phyloP scores from a whole-genome alignment of 2,797 vertebrate species.

The Leptoclinus maculatus region DNA sequence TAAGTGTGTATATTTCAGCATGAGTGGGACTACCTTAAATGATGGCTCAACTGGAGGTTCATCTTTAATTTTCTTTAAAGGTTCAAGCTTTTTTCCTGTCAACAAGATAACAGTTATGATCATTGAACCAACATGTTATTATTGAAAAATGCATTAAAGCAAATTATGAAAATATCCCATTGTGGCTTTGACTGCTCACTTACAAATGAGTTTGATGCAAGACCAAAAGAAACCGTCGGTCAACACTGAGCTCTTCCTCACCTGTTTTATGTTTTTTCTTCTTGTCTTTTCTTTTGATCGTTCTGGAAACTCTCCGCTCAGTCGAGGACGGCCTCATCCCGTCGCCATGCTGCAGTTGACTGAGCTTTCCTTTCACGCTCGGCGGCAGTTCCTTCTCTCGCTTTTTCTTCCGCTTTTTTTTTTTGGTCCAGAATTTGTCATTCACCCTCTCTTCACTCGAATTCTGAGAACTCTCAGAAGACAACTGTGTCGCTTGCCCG shows the following conservation, averaged over 20 bases:
- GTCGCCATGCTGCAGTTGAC: constrained; percentile 70
- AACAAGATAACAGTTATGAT: constrained; percentile 53
- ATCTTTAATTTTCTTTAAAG: constrained; percentile 87
- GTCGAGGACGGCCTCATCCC: constrained; percentile 80
- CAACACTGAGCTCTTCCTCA: constrained; percentile 73
- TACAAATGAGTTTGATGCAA: background rate
- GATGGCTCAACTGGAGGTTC: constrained; percentile 85
- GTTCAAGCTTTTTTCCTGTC: constrained; percentile 89
- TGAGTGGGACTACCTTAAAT: constrained; percentile 89
- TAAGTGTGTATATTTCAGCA: background rate
- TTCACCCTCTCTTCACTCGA: constrained; percentile 58
- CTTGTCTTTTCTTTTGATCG: constrained; percentile 89
- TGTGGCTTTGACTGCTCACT: background rate
- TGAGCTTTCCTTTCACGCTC: constrained; percentile 81
- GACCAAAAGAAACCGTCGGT: background rate
- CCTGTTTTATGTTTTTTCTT: constrained; percentile 92
- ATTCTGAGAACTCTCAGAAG: constrained; percentile 62
- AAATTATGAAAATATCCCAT: background rate
- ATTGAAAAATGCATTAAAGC: background rate
- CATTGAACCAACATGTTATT: background rate
- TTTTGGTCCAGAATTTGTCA: constrained; percentile 83
- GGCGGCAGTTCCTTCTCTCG: constrained; percentile 84
- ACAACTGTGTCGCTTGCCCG: constrained; percentile 18
- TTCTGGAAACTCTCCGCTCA: constrained; percentile 83
- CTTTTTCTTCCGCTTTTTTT: constrained; percentile 94